These are phyloP conservation scores for Gadopsis bispinosus DNA, from an alignment of 2,797 vertebrate species.

Conservation along the genomic window DNA sequence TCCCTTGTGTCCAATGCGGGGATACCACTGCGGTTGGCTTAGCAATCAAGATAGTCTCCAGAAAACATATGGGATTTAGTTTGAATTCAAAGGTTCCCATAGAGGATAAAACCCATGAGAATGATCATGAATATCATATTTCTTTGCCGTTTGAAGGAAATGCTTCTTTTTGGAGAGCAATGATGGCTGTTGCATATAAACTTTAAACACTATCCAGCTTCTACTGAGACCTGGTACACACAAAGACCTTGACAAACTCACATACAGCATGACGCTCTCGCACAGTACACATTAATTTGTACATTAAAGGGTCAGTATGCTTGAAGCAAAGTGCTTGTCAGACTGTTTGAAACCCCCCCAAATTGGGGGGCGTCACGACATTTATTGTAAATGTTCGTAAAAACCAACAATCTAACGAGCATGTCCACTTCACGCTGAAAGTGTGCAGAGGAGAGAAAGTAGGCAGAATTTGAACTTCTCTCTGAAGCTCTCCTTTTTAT, in stretches of 20 bases:
- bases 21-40: constrained; percentile 57
- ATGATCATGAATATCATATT: constrained; percentile 60
- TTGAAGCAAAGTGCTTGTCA: constrained; percentile 31
- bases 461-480: constrained; percentile 6
- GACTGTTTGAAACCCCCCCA: constrained; percentile 5
- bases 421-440: neutral
- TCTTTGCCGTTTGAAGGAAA: constrained; percentile 56
- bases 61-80: constrained; percentile 72
- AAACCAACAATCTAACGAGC: constrained; percentile 4
- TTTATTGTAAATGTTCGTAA: neutral
- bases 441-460: constrained; percentile 8
- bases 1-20: constrained; percentile 51
- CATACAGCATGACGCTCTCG: constrained; percentile 1
- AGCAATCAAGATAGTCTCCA: constrained; percentile 61
- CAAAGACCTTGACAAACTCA: constrained; percentile 30
- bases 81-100: constrained; percentile 64
- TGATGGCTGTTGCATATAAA: constrained; percentile 31
- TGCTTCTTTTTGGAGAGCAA: constrained; percentile 31
- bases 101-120: constrained; percentile 61
- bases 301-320: constrained; percentile 26
- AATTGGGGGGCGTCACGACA: neutral
- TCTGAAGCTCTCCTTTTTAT: neutral
- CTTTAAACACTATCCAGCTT: constrained; percentile 41
- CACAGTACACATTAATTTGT: constrained; percentile 24
- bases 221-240: constrained; percentile 6